phyloP scores from a whole-genome alignment of 2,113 vertebrate species.

The Orthonyx spaldingii region DNA sequence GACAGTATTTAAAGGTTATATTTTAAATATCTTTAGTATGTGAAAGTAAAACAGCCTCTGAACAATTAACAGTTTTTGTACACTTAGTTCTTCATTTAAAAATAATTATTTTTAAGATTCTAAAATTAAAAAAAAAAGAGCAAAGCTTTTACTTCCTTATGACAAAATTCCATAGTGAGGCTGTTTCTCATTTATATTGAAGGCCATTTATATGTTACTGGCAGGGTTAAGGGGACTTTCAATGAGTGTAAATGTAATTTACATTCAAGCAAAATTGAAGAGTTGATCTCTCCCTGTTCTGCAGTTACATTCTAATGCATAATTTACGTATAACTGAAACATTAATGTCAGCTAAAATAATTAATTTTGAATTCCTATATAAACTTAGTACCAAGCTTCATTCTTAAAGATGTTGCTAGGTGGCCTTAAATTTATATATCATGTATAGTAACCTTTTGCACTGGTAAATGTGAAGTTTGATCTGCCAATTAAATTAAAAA shows the following conservation, averaged over 20 bases:
- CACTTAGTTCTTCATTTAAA: background rate
- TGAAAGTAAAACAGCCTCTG: background rate
- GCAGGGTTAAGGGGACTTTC: background rate
- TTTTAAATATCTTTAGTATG: background rate
- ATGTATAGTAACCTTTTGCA: constrained; percentile 36
- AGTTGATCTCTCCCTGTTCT: background rate
- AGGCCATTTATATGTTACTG: background rate
- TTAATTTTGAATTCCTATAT: constrained; percentile 7
- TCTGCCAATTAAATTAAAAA: constrained; percentile 43
- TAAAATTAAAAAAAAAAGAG: background rate
- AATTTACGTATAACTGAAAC: constrained; percentile 31
- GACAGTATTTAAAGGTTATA: background rate
- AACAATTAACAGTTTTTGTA: background rate
- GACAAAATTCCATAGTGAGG: background rate
- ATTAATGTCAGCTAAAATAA: constrained; percentile 37
- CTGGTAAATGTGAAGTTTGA: background rate
- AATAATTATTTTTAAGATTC: background rate
- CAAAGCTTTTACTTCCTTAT: background rate
- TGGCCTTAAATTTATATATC: constrained; percentile 29
- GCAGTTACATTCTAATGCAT: constrained; percentile 21
- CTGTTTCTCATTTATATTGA: background rate
- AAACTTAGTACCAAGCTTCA: constrained; percentile 1
- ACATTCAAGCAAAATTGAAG: background rate
- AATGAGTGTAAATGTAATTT: constrained; percentile 11
- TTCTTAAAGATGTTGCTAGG: background rate